Base-by-base conservation (phyloP, 2,888 invertebrate species). In the Drosophila anomalipes region DNA sequence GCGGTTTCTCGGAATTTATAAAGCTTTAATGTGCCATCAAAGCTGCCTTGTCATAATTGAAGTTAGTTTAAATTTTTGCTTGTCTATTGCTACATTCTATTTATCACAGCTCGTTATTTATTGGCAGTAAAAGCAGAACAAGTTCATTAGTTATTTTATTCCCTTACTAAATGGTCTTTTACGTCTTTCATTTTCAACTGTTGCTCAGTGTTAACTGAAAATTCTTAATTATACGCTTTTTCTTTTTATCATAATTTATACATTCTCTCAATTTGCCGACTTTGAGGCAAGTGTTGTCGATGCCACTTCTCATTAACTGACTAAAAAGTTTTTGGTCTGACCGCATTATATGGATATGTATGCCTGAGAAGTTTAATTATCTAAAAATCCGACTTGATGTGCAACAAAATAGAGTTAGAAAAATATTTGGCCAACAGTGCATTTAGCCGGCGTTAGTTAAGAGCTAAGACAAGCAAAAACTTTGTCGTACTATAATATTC, bases 281-380 rank as follows among this genome's bases (percentile, higher is more conserved):
- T 14, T 44, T 54, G 30, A 44, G 41, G 33, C 12, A 74, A 77
- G 66, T 71, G 66, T 49, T 76, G 51, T 59, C 77, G 56, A 67
- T 53, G 82, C 61, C 64, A 74, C 69, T 82, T 85, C 70, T 83
- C 69, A 82, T 83, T 72, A 76, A 70, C 70, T 73, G 66, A 70
- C 70, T 68, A 68, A 87, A 84, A 82, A 70, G 73, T 76, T 77
- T 41, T n/a, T 30, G 4, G 28, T 16, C 19, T 7, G 7, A n/a
- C 28, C 7, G 12, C 30, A 30, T 30, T 57, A 5, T 5, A 41
- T 22, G 19, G 19, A n/a, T 30, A 9, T 57, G 26, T 51, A 49
- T 58, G 44, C n/a, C 19, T 33, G 54, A 67, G 22, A 35, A 56
- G 32, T 41, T 61, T 33, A 54, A 35, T 47, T 39, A 64, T 69